phyloP scores from a whole-genome alignment of 2,888 invertebrate species.

The Esperia sulphurella region DNA sequence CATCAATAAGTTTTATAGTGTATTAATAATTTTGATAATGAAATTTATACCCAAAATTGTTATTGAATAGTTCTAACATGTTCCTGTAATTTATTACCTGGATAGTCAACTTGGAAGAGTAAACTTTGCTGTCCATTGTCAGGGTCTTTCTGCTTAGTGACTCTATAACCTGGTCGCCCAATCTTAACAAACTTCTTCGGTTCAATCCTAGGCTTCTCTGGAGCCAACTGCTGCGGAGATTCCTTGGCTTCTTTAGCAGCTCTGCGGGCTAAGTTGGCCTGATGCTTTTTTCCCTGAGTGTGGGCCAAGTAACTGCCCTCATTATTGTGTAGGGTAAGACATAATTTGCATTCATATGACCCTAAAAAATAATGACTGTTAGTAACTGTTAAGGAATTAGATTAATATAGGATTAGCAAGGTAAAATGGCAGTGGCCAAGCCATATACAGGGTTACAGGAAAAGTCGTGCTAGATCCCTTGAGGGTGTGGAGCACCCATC shows the following conservation, averaged over 20 bases:
- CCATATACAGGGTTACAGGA: too few species aligned
- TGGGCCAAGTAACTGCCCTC: conserved; percentile 99
- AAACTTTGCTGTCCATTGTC: conserved; percentile 97
- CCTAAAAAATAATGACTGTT: conserved; percentile 60
- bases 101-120: conserved; percentile 97
- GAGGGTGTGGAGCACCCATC: too few species aligned
- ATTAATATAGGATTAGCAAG: too few species aligned
- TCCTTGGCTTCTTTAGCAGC: conserved; percentile 99
- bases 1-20: too few species aligned
- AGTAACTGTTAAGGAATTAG: too few species aligned
- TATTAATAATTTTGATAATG: too few species aligned
- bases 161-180: conserved; percentile 98
- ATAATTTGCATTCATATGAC: conserved; percentile 99
- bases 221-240: conserved; percentile 94
- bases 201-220: conserved; percentile 97
- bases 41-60: too few species aligned
- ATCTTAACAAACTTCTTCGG: conserved; percentile 99
- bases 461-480: too few species aligned
- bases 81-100: conserved; percentile 63
- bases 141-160: conserved; percentile 98
- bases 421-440: too few species aligned
- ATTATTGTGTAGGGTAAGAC: conserved; percentile 98
- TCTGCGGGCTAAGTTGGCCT: conserved; percentile 97
- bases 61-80: too few species aligned
- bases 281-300: conserved; percentile 99